Percentiles rank a stretch among this genome's conserved stretches.
Conservation (phyloP, 2,888 invertebrate species). For the Limnephilus lunatus region DNA sequence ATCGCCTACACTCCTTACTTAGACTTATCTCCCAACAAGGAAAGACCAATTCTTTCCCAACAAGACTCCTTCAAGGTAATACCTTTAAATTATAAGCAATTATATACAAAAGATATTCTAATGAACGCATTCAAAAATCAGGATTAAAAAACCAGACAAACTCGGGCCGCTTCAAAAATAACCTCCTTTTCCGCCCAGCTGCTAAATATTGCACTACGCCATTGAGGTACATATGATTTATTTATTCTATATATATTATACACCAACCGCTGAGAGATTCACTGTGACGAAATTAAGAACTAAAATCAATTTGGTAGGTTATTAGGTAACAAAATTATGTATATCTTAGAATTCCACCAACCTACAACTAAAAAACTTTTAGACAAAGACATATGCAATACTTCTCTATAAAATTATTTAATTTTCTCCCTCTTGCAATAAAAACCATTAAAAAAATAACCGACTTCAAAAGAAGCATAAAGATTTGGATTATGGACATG, state of each 20-base stretch:
- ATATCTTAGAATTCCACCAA: neutral
- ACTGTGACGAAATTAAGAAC: neutral
- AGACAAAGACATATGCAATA: too few species aligned
- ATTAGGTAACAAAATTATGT: neutral
- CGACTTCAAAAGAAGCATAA: too few species aligned
- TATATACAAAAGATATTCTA: too few species aligned
- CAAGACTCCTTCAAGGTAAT: constrained; percentile 79
- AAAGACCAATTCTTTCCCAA: constrained; percentile 71
- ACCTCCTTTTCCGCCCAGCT: constrained; percentile 94
- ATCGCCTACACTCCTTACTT: constrained; percentile 70
- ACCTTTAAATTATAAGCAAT: neutral
- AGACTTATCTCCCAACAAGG: constrained; percentile 68
- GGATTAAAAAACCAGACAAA: too few species aligned
- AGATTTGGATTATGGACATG: too few species aligned
- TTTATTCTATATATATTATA: neutral
- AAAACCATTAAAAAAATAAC: too few species aligned
- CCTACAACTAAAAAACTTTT: too few species aligned
- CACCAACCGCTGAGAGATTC: neutral
- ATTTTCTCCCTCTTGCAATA: too few species aligned
- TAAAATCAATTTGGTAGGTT: neutral
- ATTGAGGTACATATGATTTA: constrained; percentile 85
- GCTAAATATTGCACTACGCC: constrained; percentile 98
- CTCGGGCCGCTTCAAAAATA: too few species aligned
- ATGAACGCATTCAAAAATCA: too few species aligned
- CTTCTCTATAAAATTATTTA: too few species aligned